Percentiles rank a stretch among this genome's conserved stretches.
phyloP scores from a whole-genome alignment of 2,888 invertebrate species.

The Idaea dimidiata region DNA sequence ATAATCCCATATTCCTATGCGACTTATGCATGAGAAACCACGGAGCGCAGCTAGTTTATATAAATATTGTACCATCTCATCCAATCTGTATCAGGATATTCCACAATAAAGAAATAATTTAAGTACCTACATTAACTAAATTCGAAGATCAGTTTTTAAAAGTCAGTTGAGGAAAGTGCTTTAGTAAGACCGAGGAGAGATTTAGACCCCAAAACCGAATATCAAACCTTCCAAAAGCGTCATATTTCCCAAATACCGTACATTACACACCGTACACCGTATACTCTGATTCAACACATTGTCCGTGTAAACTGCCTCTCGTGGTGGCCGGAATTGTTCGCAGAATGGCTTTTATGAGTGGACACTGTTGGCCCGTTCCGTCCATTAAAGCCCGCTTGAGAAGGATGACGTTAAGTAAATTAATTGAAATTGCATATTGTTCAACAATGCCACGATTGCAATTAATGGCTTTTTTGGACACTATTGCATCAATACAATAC shows the following conservation, averaged over 20 bases:
- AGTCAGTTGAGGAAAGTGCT: too few species aligned
- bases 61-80: too few species aligned
- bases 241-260: background rate
- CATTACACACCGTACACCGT: background rate
- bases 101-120: too few species aligned
- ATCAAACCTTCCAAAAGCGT: constrained; percentile 6
- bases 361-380: constrained; percentile 53
- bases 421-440: constrained; percentile 40
- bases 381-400: constrained; percentile 59
- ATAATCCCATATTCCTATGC: too few species aligned
- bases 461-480: background rate
- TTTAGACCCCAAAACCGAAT: background rate
- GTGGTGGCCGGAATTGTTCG: constrained; percentile 59
- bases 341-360: constrained; percentile 70
- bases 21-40: too few species aligned
- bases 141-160: too few species aligned
- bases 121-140: too few species aligned
- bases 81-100: too few species aligned
- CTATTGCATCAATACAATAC: too few species aligned
- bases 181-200: too few species aligned
- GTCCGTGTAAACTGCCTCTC: constrained; percentile 59
- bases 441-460: background rate
- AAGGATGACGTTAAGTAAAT: constrained; percentile 54
- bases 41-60: too few species aligned
- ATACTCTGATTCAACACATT: constrained; percentile 39